Conservation (phyloP, 2,113 vertebrate genomes). For the Andinoacara biseriatus region DNA sequence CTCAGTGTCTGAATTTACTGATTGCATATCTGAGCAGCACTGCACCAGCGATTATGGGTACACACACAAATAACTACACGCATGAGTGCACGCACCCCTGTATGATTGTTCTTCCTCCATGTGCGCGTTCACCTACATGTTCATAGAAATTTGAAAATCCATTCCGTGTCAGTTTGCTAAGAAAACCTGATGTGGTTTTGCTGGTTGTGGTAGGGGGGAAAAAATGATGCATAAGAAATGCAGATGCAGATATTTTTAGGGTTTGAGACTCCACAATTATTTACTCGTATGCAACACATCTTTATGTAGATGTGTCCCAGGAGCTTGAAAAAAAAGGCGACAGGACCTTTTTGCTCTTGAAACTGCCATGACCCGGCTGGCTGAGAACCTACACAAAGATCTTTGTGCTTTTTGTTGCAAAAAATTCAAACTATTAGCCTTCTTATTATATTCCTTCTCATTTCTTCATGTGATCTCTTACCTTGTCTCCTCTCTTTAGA, state of each 20-base stretch:
- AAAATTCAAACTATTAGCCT: no score
- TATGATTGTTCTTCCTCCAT: not conserved
- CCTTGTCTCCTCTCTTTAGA: slow-evolving; percentile 42
- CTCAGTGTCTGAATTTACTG: slow-evolving; percentile 64
- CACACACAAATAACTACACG: not conserved
- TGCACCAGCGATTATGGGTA: slow-evolving; percentile 61
- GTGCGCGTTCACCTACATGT: not conserved
- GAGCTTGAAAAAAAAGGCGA: no score
- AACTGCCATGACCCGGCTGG: no score
- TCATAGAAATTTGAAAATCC: not conserved
- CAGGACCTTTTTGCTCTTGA: no score
- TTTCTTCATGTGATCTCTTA: not conserved
- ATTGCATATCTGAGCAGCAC: slow-evolving; percentile 45
- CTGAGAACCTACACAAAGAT: no score
- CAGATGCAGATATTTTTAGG: not conserved
- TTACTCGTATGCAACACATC: not conserved
- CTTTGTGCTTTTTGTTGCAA: not conserved
- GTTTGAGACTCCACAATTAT: not conserved
- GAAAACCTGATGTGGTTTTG: not conserved
- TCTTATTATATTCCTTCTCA: not conserved
- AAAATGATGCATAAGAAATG: not conserved
- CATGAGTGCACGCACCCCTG: not conserved
- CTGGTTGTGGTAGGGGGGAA: not conserved
- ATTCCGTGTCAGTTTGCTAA: not conserved
- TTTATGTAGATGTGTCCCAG: not conserved